Base-by-base conservation (phyloP, 2,888 invertebrate species). In the Drosophila demipolita region DNA sequence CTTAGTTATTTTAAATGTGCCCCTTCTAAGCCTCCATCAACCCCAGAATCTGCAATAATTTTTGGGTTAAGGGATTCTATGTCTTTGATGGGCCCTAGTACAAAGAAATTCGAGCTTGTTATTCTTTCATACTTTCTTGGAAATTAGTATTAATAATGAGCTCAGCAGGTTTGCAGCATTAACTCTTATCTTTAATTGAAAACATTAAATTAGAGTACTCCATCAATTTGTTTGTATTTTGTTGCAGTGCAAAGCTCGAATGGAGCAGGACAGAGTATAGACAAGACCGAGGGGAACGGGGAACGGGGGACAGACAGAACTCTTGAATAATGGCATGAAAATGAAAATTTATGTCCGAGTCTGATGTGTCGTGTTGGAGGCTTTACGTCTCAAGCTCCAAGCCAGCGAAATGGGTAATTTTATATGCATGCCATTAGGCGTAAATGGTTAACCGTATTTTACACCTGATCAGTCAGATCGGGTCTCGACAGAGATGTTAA, bases 301-400 rank as follows among this genome's bases (percentile, higher is more conserved):
- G 12, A 12, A 4, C 35, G 35, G 35, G 4, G 36, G 12, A 26
- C 78, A 70, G 48, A 74, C 48, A 65, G 49, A 59, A 62, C 32
- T 58, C 55, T 53, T 80, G 59, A 80, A 62, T 79, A 80, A 80
- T 73, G 83, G 50, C 68, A 50, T 35, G 36, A 65, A 76, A 73
- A 80, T 83, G 59, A 55, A 83, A 73, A 83, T 80, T 80, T 70
- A 83, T 80, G 83, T 50, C 55, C 40, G 42, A 4, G 62, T 33
- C 52, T 38, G 55, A 53, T 65, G 64, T 58, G 15, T 45, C 29
- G 26, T 11, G 42, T 38, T 54, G 48, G 45, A 32, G 62, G 15
- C 17, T 36, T 36, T 17, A 23, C 23, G 35, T 53, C 70, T 35
- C 29, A 38, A 8, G 17, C 12, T 38, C 11, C 6, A 38, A 52